Evolutionary conservation across 2,888 invertebrate genomes (phyloP), one percentile per base, ranked within the genome.

Genomic region (Scaeva pyrastri): DNA sequence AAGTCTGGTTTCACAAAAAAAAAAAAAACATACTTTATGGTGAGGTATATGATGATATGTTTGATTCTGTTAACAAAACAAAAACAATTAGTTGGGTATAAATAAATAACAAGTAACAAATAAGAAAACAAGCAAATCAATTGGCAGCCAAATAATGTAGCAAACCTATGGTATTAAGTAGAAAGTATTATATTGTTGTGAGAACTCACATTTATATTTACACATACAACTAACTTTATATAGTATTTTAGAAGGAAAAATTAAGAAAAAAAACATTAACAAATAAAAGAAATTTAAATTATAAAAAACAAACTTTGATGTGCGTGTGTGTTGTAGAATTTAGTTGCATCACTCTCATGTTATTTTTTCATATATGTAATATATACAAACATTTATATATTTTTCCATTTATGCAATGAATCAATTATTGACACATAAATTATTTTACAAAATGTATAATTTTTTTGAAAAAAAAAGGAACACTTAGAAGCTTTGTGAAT

Each of bases 141-240:
- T 79, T 81, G 76, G 81, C 81, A 80, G 85, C 85, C 85, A 80
- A 85, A 85, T 81, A 60, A 85, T 70, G 50, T 82, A 78, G 64
- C 50, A 78, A 86, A 78, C 82, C 68, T 82, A 86, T 86, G 86
- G 86, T 86, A 86, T 86, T 86, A 81, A 86, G 77, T 86, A 86
- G 81, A 86, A 86, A 82, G 86, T 86, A 86, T 86, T 86, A 86
- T 81, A 81, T 82, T 79, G 70, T 86, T 82, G 74, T 86, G 71
- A 82, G 56, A 78, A 78, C 31, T 77, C 74, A 74, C 74, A 82
- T 78, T 60, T 66, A 66, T 86, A 81, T 82, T 82, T 82, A 86
- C 70, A 66, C 55, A 78, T 45, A 82, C 39, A 66, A 70, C 70
- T 70, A 81, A 50, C 60, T 60, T 58, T 79, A 76, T 52, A 50